Base-by-base conservation (phyloP, 1,140 invertebrate species). In the Druon quercuslanigerum region DNA sequence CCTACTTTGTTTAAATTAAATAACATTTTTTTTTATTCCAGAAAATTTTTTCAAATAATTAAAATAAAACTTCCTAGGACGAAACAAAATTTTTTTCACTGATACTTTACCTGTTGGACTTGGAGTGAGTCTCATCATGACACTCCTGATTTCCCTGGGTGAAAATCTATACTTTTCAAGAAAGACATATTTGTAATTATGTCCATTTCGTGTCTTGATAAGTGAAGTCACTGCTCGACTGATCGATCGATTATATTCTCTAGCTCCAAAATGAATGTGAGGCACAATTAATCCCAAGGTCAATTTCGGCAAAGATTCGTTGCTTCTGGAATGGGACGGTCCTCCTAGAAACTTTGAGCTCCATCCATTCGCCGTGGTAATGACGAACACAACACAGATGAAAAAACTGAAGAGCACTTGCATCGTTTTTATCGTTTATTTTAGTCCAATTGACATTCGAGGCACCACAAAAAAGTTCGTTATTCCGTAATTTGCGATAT, bases 51-150 rank as follows among this genome's bases (percentile, higher is more conserved):
- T 0, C 0, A 40, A 40, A 40, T 40, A 40, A 6, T 40, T 7
- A 40, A 0, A 40, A 40, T 40, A 40, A 40, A 40, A 40, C 40
- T 40, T 40, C 40, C n/a, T 20, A 11, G 25, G 33, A 74, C 40
- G 71, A n/a, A 72, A 13, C 40, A 16, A n/a, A 74, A 19, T 33
- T 19, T 9, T 56, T 12, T 12, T 20, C 8, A 20, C 2, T 56
- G 6, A 20, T 33, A 51, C 33, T 74, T 87, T 89, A 96, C 95
- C 95, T 93, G 94, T 96, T 12, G 95, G 95, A 91, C 94, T 95
- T 11, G 95, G 95, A 57, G 94, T 95, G 19, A 96, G 89, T 72
- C 93, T 93, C 93, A 95, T 94, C 92, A 95, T 93, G 54, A 93
- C 92, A 77, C 92, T 92, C 81, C 92, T 93, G 40, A 96, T 94